These are phyloP conservation scores for Oncopodura yosiiana DNA, from an alignment of 1,140 invertebrate species.

Conservation along the genomic window DNA sequence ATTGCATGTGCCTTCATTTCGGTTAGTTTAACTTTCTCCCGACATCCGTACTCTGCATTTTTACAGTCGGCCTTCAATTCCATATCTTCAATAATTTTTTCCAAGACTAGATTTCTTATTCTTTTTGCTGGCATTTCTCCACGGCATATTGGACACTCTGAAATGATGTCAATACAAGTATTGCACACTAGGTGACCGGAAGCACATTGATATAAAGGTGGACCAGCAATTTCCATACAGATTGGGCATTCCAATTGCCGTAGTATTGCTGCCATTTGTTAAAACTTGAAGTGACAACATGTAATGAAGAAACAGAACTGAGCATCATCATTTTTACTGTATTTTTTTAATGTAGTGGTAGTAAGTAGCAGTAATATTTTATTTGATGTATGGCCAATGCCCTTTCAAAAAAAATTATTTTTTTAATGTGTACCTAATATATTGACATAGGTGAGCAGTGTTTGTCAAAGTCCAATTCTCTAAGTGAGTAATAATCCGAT, in stretches of 20 bases:
- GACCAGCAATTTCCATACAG: not conserved
- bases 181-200: constrained; percentile 7
- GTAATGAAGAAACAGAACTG: too few species aligned
- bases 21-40: not conserved
- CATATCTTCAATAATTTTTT: constrained; percentile 6
- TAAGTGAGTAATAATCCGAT: too few species aligned
- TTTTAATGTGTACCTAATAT: too few species aligned
- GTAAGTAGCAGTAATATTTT: too few species aligned
- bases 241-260: constrained; percentile 9
- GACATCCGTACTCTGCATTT: not conserved
- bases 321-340: too few species aligned
- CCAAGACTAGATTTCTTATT: constrained; percentile 1
- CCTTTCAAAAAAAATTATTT: too few species aligned
- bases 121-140: constrained; percentile 1
- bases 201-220: constrained; percentile 4
- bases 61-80: constrained; percentile 8
- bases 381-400: too few species aligned
- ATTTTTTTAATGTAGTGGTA: too few species aligned
- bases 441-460: too few species aligned
- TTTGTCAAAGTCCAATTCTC: too few species aligned
- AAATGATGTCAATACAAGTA: not conserved
- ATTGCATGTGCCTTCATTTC: not conserved
- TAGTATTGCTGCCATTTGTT: too few species aligned
- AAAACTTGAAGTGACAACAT: too few species aligned
- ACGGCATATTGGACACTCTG: constrained; percentile 7